phyloP scores from a whole-genome alignment of 2,888 invertebrate genomes.

The Eupithecia subumbrata region DNA sequence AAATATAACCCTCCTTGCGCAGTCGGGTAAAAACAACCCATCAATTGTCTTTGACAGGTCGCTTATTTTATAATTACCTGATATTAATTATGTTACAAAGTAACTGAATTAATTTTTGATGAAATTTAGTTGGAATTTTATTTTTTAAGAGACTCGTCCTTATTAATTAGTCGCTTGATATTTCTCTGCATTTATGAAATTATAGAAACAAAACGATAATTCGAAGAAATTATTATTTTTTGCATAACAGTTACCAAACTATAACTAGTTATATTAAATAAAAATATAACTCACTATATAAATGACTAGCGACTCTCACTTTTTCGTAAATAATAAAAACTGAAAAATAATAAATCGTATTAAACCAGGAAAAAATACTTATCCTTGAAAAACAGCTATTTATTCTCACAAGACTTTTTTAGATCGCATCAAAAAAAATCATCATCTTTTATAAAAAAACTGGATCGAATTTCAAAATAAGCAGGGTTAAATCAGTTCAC shows the following conservation, averaged over 20 bases:
- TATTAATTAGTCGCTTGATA: not conserved
- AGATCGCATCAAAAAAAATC: not conserved
- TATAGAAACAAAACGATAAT: not conserved
- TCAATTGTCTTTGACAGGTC: not conserved
- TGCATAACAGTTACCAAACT: not conserved
- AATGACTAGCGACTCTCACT: not conserved
- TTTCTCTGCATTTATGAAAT: not conserved
- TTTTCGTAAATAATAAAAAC: not conserved
- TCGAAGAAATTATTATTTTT: not conserved
- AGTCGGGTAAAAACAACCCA: not conserved
- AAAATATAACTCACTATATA: not conserved
- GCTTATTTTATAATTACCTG: not conserved
- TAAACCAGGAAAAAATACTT: not conserved
- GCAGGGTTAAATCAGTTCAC: slow-evolving; percentile 77
- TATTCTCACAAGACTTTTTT: slow-evolving; percentile 44
- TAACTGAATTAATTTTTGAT: not conserved
- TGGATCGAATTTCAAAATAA: slow-evolving; percentile 78
- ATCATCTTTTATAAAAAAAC: slow-evolving; percentile 47
- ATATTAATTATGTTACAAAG: not conserved
- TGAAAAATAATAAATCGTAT: not conserved
- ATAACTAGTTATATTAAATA: not conserved
- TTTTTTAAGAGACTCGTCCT: not conserved
- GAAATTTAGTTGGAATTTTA: not conserved
- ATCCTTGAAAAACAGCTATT: not conserved
- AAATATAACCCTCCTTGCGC: too few relatives aligned